A percentile compares a stretch with the other conserved stretches of the same genome.
phyloP scores from a whole-genome alignment of 2,113 vertebrate species.

The Nycticryphes semicollaris region DNA sequence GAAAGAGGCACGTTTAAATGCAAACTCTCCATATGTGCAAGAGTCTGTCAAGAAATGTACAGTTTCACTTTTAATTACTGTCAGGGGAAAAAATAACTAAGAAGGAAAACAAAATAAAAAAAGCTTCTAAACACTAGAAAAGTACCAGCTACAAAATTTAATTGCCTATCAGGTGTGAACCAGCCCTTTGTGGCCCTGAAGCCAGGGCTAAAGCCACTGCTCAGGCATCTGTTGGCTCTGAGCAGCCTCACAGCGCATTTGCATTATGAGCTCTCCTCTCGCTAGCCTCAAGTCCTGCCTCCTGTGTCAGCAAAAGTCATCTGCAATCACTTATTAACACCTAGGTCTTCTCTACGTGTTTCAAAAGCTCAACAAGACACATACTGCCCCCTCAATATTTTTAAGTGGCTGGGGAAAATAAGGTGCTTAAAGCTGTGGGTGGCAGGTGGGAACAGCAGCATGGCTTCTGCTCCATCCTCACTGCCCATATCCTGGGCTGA shows the following conservation, averaged over 20 bases:
- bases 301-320: fast-evolving
- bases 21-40: conserved; percentile 72
- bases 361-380: fast-evolving
- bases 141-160: background rate
- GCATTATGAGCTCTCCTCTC: background rate
- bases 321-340: background rate
- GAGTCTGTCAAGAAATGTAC: conserved; percentile 71
- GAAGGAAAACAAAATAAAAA: conserved; percentile 51
- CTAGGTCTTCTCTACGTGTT: fast-evolving
- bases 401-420: fast-evolving
- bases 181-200: background rate
- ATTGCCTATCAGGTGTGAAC: background rate
- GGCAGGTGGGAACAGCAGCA: background rate
- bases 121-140: background rate
- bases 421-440: background rate
- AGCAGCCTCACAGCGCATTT: fast-evolving
- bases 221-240: background rate
- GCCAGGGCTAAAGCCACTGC: background rate
- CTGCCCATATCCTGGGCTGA: background rate
- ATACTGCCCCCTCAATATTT: background rate
- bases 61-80: conserved; percentile 69
- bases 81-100: conserved; percentile 49
- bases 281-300: background rate
- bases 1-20: conserved; percentile 73
- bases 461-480: background rate